Conservation (phyloP, 2,797 vertebrate genomes). For the Oreochromis grahami region DNA sequence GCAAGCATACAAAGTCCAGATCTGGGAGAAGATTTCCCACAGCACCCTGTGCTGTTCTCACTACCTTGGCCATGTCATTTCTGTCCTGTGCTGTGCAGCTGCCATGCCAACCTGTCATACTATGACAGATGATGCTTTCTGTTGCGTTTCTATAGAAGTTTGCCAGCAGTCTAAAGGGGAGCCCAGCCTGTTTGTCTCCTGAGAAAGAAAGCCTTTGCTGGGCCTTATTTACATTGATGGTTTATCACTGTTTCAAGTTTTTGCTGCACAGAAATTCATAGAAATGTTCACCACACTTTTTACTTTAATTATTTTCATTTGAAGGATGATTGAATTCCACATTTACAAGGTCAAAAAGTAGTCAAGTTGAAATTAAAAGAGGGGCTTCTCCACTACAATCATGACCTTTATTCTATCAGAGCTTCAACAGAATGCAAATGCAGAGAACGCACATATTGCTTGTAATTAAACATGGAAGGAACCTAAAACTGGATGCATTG, state of each 20-base stretch:
- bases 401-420: fast-evolving
- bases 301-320: neutral
- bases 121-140: neutral
- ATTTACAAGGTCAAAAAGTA: neutral
- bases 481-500: neutral
- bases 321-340: neutral
- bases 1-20: neutral
- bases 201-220: neutral
- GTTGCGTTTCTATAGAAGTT: neutral
- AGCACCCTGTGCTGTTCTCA: neutral
- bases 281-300: neutral
- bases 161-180: neutral
- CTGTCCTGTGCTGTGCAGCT: neutral
- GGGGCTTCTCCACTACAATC: neutral
- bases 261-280: neutral
- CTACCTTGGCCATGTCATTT: neutral
- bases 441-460: neutral
- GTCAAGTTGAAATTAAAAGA: neutral
- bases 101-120: neutral
- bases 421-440: neutral
- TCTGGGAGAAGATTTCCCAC: neutral
- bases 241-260: neutral
- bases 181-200: too few relatives aligned
- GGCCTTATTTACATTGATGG: neutral
- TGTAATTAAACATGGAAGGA: neutral